A percentile compares a stretch with the other conserved stretches of the same genome.
These are phyloP conservation scores for Epinephelus malabaricus DNA, from an alignment of 2,797 vertebrate genomes.

Conservation along the genomic window DNA sequence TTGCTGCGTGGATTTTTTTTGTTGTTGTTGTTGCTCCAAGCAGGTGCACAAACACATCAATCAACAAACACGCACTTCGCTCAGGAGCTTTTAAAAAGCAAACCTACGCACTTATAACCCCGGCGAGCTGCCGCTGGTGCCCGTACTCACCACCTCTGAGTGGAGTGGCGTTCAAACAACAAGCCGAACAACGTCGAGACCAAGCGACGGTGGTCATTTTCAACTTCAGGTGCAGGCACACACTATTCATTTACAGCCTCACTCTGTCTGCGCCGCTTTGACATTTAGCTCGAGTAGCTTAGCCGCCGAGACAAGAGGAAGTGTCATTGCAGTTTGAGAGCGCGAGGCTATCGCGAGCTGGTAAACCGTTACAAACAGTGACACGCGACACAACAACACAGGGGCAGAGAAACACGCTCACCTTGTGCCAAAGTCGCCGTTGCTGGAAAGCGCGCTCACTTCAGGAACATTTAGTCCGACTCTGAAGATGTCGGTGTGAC, in stretches of 20 bases:
- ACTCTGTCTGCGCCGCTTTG: conserved; percentile 48
- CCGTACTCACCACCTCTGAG: conserved; percentile 43
- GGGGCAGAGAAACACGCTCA: conserved; percentile 31
- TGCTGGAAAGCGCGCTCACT: conserved; percentile 12
- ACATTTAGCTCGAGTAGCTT: conserved; percentile 44
- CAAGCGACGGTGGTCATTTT: conserved; percentile 21
- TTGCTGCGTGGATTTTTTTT: conserved; percentile 48
- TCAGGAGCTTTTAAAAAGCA: conserved; percentile 14
- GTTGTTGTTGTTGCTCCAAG: conserved; percentile 21
- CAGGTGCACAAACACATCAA: conserved; percentile 63
- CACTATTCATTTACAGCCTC: neutral
- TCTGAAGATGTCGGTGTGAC: conserved; percentile 71
- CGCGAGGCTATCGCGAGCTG: conserved; percentile 39
- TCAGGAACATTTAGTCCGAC: conserved; percentile 60
- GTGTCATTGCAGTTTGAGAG: conserved; percentile 57
- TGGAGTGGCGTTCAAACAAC: conserved; percentile 50
- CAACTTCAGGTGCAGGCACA: conserved; percentile 52
- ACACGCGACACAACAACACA: conserved; percentile 5
- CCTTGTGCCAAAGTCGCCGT: conserved; percentile 45
- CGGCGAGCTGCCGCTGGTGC: conserved; percentile 33
- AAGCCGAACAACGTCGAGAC: conserved; percentile 52
- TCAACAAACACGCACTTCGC: conserved; percentile 34
- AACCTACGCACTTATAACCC: conserved; percentile 76
- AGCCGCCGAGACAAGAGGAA: conserved; percentile 69
- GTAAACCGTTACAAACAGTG: conserved; percentile 42